These are phyloP conservation scores for Tenthredo notha DNA, from an alignment of 2,888 invertebrate species.

Conservation along the genomic window DNA sequence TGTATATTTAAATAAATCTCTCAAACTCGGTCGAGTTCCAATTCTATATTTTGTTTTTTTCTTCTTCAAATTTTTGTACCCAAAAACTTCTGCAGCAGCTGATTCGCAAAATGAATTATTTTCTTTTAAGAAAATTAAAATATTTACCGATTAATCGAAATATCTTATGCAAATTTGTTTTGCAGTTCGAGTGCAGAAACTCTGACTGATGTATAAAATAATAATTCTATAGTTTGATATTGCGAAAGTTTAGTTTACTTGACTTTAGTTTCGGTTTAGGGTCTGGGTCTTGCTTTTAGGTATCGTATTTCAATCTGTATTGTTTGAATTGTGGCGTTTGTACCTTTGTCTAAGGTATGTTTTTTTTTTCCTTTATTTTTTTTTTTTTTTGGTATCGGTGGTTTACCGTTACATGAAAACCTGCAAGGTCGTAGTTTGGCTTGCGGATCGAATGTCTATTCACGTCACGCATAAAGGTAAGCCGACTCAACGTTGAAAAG, in stretches of 20 bases:
- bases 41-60: not conserved
- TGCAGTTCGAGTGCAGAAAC: too few relatives aligned
- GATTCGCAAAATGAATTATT: too few relatives aligned
- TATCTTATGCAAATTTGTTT: too few relatives aligned
- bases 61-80: not conserved
- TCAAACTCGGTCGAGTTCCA: not conserved
- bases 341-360: not conserved
- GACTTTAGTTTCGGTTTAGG: too few relatives aligned
- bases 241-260: too few relatives aligned
- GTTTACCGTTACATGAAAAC: conserved; percentile 42
- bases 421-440: conserved; percentile 25
- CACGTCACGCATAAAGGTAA: conserved; percentile 36
- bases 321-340: not conserved
- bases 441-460: conserved; percentile 44
- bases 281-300: too few relatives aligned
- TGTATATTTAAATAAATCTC: not conserved
- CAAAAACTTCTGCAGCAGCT: too few relatives aligned
- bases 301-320: not conserved
- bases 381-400: not conserved
- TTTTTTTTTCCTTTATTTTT: too few relatives aligned
- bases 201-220: too few relatives aligned
- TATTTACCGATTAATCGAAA: too few relatives aligned
- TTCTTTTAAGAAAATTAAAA: too few relatives aligned
- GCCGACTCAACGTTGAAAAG: conserved; percentile 48
- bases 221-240: too few relatives aligned